These are phyloP conservation scores for Acromyrmex echinatior DNA, from an alignment of 1,140 invertebrate species.

Conservation along the genomic window DNA sequence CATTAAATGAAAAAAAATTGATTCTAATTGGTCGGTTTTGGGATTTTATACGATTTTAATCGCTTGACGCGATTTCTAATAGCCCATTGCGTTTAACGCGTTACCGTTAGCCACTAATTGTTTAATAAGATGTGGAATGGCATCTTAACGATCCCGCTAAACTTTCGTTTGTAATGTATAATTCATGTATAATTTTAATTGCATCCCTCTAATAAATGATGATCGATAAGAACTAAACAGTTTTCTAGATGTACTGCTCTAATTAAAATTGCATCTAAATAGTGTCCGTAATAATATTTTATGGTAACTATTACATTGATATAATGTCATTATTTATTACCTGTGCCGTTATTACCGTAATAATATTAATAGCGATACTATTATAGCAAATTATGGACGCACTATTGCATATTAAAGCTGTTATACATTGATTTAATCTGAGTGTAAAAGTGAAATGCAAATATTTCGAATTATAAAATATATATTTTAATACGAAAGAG, in stretches of 20 bases:
- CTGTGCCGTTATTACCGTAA: not conserved
- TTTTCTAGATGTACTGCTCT: conserved; percentile 37
- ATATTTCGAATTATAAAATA: too few relatives aligned
- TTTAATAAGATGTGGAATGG: conserved; percentile 21
- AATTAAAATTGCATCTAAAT: conserved; percentile 5
- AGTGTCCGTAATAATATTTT: not conserved
- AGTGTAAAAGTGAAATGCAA: too few relatives aligned
- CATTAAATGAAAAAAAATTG: not conserved
- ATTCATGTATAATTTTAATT: conserved; percentile 42
- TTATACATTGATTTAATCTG: too few relatives aligned
- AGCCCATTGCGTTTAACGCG: conserved; percentile 20
- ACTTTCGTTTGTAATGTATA: conserved; percentile 37
- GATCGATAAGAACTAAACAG: conserved; percentile 1
- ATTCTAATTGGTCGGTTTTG: not conserved
- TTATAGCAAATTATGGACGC: not conserved
- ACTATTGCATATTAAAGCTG: too few relatives aligned
- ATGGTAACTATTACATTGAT: not conserved
- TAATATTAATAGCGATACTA: not conserved
- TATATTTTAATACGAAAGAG: too few relatives aligned
- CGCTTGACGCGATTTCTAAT: conserved; percentile 40
- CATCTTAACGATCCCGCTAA: conserved; percentile 39
- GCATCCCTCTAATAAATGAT: conserved; percentile 9
- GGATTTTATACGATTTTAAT: not conserved
- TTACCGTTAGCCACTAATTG: conserved; percentile 49
- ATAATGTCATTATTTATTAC: not conserved